Evolutionary conservation across 2,113 vertebrate species (phyloP).

Genomic region (Acanthochromis polyacanthus): DNA sequence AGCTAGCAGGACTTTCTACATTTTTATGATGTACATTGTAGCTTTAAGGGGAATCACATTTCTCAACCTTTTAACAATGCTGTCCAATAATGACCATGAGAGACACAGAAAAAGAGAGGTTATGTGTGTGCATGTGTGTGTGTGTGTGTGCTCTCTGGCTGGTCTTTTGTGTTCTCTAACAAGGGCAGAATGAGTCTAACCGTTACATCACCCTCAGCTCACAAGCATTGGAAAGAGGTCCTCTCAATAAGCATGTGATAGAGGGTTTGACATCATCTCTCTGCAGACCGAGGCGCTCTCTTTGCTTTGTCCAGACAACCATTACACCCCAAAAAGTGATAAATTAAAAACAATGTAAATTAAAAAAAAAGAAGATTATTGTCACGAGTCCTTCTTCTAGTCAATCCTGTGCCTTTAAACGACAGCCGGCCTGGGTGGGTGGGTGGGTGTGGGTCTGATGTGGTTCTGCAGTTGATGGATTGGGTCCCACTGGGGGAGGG

Average conservation of each 20-base stretch:
- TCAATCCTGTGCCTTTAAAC: constrained; percentile 40
- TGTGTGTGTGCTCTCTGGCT: constrained; percentile 18
- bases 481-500: constrained; percentile 53
- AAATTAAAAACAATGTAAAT: not conserved
- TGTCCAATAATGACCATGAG: constrained; percentile 13
- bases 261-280: constrained; percentile 55
- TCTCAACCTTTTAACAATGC: not conserved
- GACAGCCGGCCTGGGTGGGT: constrained; percentile 16
- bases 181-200: constrained; percentile 51
- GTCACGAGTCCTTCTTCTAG: not conserved
- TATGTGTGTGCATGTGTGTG: constrained; percentile 20
- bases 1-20: not conserved
- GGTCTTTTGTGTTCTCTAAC: constrained; percentile 73
- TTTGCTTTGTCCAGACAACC: constrained; percentile 24
- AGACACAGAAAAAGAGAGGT: not conserved
- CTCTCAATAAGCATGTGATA: constrained; percentile 59
- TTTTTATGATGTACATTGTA: not conserved
- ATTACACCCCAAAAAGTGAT: not conserved
- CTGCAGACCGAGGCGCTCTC: not conserved
- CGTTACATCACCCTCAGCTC: constrained; percentile 72
- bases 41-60: not conserved
- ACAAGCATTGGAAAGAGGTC: constrained; percentile 28
- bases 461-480: constrained; percentile 63
- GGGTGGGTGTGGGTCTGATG: constrained; percentile 8
- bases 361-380: not conserved